Evolutionary conservation across 2,888 invertebrate species (phyloP).

Genomic region (Venusia cambrica): DNA sequence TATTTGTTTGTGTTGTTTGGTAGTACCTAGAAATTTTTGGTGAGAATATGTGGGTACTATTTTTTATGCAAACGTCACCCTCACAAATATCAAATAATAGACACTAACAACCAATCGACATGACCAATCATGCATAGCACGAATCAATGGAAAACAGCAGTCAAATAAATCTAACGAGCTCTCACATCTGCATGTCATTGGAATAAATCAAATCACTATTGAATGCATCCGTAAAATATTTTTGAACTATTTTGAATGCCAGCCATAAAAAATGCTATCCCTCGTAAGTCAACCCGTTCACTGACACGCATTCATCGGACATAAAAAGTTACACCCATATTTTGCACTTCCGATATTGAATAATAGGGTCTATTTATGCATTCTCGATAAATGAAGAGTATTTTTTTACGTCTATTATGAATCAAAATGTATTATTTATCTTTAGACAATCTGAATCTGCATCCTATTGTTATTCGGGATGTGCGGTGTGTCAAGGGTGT

Average conservation of each 20-base stretch:
- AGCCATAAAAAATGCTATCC: slow-evolving; percentile 58
- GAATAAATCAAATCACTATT: slow-evolving; percentile 80
- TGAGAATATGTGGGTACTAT: slow-evolving; percentile 23
- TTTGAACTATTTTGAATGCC: slow-evolving; percentile 78
- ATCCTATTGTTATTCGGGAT: slow-evolving; percentile 78
- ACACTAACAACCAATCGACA: slow-evolving; percentile 75
- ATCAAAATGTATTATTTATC: slow-evolving; percentile 82
- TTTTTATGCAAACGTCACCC: slow-evolving; percentile 36
- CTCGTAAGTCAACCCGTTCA: slow-evolving; percentile 75
- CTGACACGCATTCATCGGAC: slow-evolving; percentile 72
- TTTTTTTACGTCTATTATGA: slow-evolving; percentile 78
- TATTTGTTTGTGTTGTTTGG: no score
- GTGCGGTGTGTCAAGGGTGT: slow-evolving; percentile 80
- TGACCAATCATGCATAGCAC: slow-evolving; percentile 74
- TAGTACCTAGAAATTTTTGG: no score
- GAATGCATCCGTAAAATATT: slow-evolving; percentile 79
- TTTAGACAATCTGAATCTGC: slow-evolving; percentile 79
- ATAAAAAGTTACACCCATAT: slow-evolving; percentile 80
- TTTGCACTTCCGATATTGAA: slow-evolving; percentile 78
- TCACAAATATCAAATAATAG: slow-evolving; percentile 54
- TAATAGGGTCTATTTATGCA: slow-evolving; percentile 81
- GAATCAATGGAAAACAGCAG: slow-evolving; percentile 74
- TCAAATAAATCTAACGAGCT: slow-evolving; percentile 80
- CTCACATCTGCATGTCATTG: slow-evolving; percentile 78
- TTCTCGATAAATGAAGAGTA: slow-evolving; percentile 79